phyloP scores from a whole-genome alignment of 37 sponge, comb jelly and placozoan genomes.

The Geodia barretti region DNA sequence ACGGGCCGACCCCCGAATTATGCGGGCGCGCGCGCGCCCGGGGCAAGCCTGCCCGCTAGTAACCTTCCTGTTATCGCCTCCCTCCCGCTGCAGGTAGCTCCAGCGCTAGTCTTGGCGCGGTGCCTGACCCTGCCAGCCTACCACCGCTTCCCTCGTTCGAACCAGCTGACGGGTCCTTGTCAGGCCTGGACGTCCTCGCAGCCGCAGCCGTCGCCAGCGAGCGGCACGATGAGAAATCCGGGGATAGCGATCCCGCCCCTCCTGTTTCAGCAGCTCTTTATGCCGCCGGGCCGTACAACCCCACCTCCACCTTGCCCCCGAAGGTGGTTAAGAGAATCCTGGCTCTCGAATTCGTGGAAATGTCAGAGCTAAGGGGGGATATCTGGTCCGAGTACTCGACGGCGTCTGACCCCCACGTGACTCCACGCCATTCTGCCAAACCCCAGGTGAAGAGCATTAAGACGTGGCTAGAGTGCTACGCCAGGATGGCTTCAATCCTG shows the following conservation, averaged over 20 bases:
- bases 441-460: background rate
- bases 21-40: too few species aligned
- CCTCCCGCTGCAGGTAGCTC: too few species aligned
- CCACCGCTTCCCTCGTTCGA: background rate
- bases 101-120: background rate
- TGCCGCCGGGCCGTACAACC: background rate
- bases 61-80: too few species aligned
- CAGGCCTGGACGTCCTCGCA: background rate
- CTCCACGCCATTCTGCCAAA: background rate
- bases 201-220: background rate
- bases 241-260: background rate
- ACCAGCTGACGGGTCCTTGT: background rate
- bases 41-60: too few species aligned
- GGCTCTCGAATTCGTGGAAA: background rate
- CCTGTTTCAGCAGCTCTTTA: background rate
- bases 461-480: slow-evolving; percentile 15
- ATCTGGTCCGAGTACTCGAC: background rate
- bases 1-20: too few species aligned
- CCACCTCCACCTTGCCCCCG: background rate
- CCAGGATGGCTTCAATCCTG: slow-evolving; percentile 12
- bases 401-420: background rate
- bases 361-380: background rate
- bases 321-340: background rate
- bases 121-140: background rate
- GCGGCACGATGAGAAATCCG: background rate